Evolutionary conservation across 2,797 vertebrate species (phyloP), one percentile per base, ranked within the genome.

Genomic region (Garrulus glandarius): DNA sequence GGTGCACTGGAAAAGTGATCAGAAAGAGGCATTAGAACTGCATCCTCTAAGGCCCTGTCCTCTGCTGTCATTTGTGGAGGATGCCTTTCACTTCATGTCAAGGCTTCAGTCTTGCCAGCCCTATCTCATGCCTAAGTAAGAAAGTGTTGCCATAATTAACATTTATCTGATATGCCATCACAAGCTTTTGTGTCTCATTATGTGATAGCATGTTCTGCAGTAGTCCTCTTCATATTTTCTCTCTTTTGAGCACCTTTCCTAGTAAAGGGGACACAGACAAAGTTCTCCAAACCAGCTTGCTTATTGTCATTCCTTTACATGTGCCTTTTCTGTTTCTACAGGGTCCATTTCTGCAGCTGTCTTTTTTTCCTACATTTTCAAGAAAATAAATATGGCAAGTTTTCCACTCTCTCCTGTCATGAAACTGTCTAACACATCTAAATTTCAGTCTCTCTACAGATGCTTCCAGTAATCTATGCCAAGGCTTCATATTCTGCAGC

Each of bases 361-460:
- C n/a, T 63, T 56, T 82, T 91, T 83, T 30, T 24, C 72, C 41
- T 39, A 22, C 16, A 34, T 68, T 93, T 87, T 68, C 55, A 60
- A 70, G 68, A 60, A 92, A 93, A 91, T 76, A 69, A 16, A 63
- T 34, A 26, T 55, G 83, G 60, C 37, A 64, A 52, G 18, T 49
- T 80, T 95, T 89, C 71, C 6, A 23, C 39, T 85, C 44, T 77
- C 44, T 77, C 34, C 20, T 80, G 70, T 57, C 37, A 15, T 29
- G 30, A 75, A 95, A 87, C 77, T 77, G 87, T 95, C 92, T 92
- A 92, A 83, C 89, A 87, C 64, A 41, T 87, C 64, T 80, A 87
- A 74, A 91, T 87, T 83, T 74, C 60, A 67, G 60, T 63, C 37
- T 87, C 67, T 79, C 36, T 87, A 55, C 64, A 92, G 71, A 85